Conservation (phyloP, 2,888 invertebrate species). For the Protodeltote pygarga region DNA sequence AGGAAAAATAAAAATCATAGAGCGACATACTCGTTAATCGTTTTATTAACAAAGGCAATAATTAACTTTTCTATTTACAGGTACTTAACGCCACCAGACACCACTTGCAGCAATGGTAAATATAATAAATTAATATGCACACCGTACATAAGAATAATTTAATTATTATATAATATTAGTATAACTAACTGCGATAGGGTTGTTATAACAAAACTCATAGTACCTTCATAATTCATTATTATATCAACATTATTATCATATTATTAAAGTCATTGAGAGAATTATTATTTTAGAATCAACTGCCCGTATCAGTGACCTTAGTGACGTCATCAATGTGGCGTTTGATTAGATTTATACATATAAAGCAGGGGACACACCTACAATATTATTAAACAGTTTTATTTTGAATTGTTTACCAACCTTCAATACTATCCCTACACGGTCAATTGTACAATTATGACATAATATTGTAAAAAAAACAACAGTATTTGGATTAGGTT, state of each 20-base stretch:
- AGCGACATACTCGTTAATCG: too few species aligned
- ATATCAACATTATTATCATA: neutral
- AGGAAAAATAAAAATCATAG: too few species aligned
- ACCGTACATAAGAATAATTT: constrained; percentile 3
- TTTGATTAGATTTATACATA: constrained; percentile 25
- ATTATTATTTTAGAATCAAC: constrained; percentile 3
- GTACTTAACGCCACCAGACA: constrained; percentile 46
- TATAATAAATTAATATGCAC: constrained; percentile 24
- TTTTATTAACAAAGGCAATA: too few species aligned
- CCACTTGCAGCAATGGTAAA: constrained; percentile 75
- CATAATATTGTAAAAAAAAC: too few species aligned
- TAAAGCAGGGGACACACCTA: too few species aligned
- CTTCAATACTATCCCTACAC: too few species aligned
- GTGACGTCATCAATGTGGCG: constrained; percentile 12
- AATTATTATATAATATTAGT: constrained; percentile 6
- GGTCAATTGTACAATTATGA: too few species aligned
- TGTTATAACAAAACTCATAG: constrained; percentile 2
- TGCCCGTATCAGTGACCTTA: constrained; percentile 20
- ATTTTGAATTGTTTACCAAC: too few species aligned
- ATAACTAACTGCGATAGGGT: constrained; percentile 2
- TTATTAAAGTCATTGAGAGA: constrained; percentile 1
- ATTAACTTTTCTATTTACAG: constrained; percentile 50
- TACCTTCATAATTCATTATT: neutral
- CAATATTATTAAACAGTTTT: too few species aligned
- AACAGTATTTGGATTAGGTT: too few species aligned